Evolutionary conservation across 2,113 vertebrate species (phyloP).

Genomic region (Cryptotis parvus): DNA sequence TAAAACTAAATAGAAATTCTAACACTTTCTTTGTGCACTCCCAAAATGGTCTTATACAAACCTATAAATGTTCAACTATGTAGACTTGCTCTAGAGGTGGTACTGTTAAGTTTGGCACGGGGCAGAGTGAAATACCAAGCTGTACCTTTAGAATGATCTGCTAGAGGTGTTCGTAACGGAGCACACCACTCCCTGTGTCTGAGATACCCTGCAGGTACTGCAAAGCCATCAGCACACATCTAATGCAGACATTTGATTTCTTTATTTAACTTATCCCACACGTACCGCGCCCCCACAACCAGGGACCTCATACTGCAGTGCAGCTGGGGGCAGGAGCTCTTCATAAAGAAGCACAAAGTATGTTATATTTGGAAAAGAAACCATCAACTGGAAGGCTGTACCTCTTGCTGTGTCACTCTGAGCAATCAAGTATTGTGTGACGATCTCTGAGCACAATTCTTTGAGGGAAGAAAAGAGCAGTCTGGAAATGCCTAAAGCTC

Average conservation of each 20-base stretch:
- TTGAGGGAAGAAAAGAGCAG: background rate
- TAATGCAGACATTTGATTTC: background rate
- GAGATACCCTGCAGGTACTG: background rate
- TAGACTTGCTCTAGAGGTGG: background rate
- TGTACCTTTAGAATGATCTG: background rate
- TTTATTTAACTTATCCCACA: too few species aligned
- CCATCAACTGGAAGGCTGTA: background rate
- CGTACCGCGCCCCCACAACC: too few species aligned
- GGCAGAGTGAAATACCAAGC: background rate
- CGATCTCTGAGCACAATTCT: background rate
- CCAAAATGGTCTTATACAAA: background rate
- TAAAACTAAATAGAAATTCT: background rate
- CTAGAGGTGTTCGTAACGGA: background rate
- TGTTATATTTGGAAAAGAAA: background rate
- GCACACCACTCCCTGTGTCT: background rate
- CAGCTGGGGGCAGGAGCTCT: slow-evolving; percentile 18
- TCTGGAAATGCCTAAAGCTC: background rate
- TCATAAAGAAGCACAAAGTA: background rate
- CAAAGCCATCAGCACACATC: background rate
- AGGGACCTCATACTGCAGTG: background rate
- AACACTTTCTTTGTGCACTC: background rate
- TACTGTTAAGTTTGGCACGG: background rate
- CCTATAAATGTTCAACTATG: background rate
- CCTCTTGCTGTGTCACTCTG: background rate
- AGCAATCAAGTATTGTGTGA: background rate